Evolutionary conservation across 2,113 vertebrate species (phyloP).

Genomic region (Pteronura brasiliensis): DNA sequence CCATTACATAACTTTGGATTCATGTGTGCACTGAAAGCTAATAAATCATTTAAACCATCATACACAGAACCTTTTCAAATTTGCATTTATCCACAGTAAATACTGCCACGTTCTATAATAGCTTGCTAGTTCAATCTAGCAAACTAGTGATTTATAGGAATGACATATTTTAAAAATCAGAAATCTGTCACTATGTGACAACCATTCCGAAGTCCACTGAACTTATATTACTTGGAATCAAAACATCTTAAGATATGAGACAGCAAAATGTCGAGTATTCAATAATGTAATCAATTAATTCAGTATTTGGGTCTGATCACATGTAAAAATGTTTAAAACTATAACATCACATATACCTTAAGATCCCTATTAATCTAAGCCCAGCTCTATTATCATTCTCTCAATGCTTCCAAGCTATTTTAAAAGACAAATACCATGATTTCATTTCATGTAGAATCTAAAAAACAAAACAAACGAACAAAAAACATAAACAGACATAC

Average conservation of each 20-base stretch:
- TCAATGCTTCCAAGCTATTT: background rate
- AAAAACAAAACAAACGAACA: background rate
- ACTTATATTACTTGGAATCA: conserved; percentile 73
- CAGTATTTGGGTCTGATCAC: conserved; percentile 21
- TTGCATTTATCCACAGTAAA: conserved; percentile 85
- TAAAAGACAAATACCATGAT: background rate
- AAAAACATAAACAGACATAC: background rate
- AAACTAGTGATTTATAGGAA: conserved; percentile 87
- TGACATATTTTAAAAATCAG: conserved; percentile 85
- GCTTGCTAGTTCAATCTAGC: conserved; percentile 85
- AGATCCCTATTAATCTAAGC: background rate
- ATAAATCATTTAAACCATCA: conserved; percentile 86
- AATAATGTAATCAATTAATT: conserved; percentile 26
- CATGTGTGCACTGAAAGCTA: conserved; percentile 78
- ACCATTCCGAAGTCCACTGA: conserved; percentile 74
- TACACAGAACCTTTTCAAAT: conserved; percentile 84
- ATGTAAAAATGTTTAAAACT: conserved; percentile 31
- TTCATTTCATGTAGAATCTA: background rate
- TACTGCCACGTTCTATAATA: conserved; percentile 85
- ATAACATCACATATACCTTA: background rate
- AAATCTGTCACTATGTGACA: conserved; percentile 87
- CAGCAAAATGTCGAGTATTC: conserved; percentile 50
- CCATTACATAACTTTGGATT: conserved; percentile 81
- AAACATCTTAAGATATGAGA: conserved; percentile 60
- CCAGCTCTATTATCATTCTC: background rate